Conservation (phyloP, 2,113 vertebrate genomes). For the Neotoma lepida region DNA sequence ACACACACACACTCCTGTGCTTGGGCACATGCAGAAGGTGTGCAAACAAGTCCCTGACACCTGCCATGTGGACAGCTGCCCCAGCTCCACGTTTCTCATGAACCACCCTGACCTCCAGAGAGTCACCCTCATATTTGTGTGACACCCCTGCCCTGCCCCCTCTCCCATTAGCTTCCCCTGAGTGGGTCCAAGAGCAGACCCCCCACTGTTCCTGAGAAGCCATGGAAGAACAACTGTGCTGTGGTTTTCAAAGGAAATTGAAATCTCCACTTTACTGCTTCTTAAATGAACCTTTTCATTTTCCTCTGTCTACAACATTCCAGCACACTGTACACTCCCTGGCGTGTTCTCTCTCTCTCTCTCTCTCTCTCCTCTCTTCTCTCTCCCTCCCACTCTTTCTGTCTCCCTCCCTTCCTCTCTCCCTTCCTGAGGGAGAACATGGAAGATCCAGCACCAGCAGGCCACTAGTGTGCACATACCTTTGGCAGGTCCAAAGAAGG, state of each 20-base stretch:
- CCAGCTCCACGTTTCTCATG: too few species aligned
- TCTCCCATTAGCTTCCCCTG: neutral
- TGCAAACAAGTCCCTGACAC: neutral
- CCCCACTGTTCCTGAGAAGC: slow-evolving; percentile 13
- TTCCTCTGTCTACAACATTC: slow-evolving; percentile 55
- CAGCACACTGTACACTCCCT: neutral
- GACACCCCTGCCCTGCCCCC: neutral
- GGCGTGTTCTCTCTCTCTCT: neutral
- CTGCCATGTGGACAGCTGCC: too few species aligned
- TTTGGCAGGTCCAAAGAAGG: neutral
- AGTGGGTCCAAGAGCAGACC: neutral
- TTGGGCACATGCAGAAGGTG: too few species aligned
- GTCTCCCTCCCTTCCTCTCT: too few species aligned
- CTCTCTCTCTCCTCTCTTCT: neutral
- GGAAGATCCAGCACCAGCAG: neutral
- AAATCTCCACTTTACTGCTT: slow-evolving; percentile 79
- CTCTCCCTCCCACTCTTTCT: neutral
- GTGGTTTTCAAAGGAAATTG: slow-evolving; percentile 80
- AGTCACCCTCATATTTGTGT: neutral
- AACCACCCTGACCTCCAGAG: neutral
- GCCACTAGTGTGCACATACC: neutral
- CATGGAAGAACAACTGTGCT: slow-evolving; percentile 63
- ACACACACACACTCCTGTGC: neutral
- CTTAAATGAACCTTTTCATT: slow-evolving; percentile 80
- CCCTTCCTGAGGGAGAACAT: neutral